A percentile compares a stretch with the other conserved stretches of the same genome.
These are phyloP conservation scores for Condylostylus longicornis DNA, from an alignment of 1,140 invertebrate genomes.

Conservation along the genomic window DNA sequence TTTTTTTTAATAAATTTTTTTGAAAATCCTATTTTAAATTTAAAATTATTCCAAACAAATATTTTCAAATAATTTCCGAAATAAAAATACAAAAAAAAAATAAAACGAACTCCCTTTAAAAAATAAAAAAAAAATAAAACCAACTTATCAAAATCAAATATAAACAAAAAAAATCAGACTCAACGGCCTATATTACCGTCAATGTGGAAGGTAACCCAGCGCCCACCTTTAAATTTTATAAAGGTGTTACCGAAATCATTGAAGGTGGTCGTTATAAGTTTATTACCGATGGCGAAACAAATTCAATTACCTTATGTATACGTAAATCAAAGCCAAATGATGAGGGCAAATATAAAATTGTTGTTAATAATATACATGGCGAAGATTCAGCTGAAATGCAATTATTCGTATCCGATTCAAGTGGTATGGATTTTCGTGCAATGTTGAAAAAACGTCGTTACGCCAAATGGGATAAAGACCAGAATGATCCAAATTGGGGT, in stretches of 20 bases:
- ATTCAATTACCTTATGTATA: constrained; percentile 84
- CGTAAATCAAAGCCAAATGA: constrained; percentile 91
- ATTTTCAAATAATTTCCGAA: too few species aligned
- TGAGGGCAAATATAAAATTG: constrained; percentile 91
- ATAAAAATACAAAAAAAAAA: too few species aligned
- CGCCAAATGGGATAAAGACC: constrained; percentile 80
- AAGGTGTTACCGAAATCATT: constrained; percentile 76
- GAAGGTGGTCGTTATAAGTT: constrained; percentile 88
- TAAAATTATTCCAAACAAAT: too few species aligned
- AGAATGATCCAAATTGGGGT: constrained; percentile 80
- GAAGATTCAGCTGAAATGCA: constrained; percentile 89
- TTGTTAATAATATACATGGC: constrained; percentile 83
- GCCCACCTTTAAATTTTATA: constrained; percentile 92
- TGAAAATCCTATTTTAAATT: too few species aligned
- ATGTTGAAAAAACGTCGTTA: constrained; percentile 95
- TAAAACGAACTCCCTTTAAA: too few species aligned
- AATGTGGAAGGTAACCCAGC: constrained; percentile 82
- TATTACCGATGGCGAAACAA: constrained; percentile 74
- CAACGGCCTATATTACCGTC: constrained; percentile 75
- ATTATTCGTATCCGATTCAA: constrained; percentile 90
- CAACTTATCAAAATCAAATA: too few species aligned
- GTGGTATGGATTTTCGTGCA: constrained; percentile 95
- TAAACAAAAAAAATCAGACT: constrained; percentile 57
- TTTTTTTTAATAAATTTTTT: too few species aligned
- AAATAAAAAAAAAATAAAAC: too few species aligned